Evolutionary conservation across 2,888 invertebrate genomes (phyloP).

Genomic region (Sinodicranocentrus sp.): DNA sequence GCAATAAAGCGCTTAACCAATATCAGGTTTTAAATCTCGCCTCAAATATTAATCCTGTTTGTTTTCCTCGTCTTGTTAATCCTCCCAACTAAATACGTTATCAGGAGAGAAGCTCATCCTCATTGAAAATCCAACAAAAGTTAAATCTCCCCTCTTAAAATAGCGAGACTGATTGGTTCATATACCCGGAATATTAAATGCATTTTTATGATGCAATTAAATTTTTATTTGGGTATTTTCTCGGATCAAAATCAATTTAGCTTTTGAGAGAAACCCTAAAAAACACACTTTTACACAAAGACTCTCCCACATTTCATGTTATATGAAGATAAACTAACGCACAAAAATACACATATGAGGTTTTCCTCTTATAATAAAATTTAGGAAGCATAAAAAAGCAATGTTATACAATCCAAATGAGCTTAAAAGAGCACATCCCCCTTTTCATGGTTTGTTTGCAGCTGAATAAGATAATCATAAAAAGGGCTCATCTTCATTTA

Average conservation of each 20-base stretch:
- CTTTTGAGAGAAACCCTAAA: too few species aligned
- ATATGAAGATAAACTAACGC: too few species aligned
- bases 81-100: neutral
- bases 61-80: constrained; percentile 29
- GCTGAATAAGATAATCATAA: constrained; percentile 10
- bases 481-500: constrained; percentile 12
- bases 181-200: too few species aligned
- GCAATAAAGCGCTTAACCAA: constrained; percentile 37
- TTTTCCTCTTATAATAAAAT: constrained; percentile 19
- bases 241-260: constrained; percentile 37
- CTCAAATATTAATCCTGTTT: neutral
- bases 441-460: constrained; percentile 37
- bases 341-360: too few species aligned
- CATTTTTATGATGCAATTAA: constrained; percentile 43
- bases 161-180: constrained; percentile 6
- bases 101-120: too few species aligned
- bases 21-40: neutral
- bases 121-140: too few species aligned
- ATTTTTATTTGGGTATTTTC: constrained; percentile 8
- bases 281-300: too few species aligned
- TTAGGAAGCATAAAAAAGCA: constrained; percentile 15
- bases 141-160: neutral
- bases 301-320: too few species aligned
- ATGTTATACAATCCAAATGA: constrained; percentile 21
- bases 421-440: constrained; percentile 27